Evolutionary conservation across 2,113 vertebrate genomes (phyloP), one percentile per base, ranked within the genome.

Genomic region (Charadrius vociferus): DNA sequence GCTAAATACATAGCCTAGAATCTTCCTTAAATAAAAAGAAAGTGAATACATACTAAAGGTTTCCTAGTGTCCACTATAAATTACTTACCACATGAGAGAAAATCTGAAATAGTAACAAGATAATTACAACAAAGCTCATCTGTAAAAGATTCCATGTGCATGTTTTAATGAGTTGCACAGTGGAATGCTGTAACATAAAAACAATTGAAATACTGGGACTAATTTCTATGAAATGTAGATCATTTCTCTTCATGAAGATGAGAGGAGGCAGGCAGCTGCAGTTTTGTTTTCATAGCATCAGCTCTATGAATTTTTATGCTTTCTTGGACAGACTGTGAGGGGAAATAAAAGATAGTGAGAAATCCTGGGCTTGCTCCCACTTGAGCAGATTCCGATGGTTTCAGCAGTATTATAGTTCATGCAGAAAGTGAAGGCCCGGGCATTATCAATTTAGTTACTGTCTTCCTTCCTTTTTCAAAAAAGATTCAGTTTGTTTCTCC

Each of bases 91-190:
- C 93, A 96, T 95, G 91, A 98, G 81, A 95, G 77, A 85, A 53
- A 74, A 90, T 58, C 92, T 89, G 84, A 97, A 96, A 72, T 63
- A 39, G 19, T 77, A 92, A 97, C 86, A 75, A 77, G 91, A 50
- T 43, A 94, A 95, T 96, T 94, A 88, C 23, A 49, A 96, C 72
- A 91, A 92, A 97, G 85, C 73, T 97, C 95, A 97, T 97, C 95
- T 95, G 95, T 88, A 96, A 95, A 96, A 96, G 91, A 93, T 97
- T 97, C 97, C 94, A 95, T 79, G 85, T 95, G 90, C 79, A 85
- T n/a, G 77, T 94, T 97, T 97, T 96, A 97, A 97, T 93, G 94
- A 97, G 90, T 75, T 93, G 79, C 95, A 95, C 72, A 88, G 78
- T 21, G 81, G 94, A 98, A 97, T 94, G 93, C 86, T 94, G 89